Conservation (phyloP, 2,797 vertebrate species). For the Sparidentex hasta region DNA sequence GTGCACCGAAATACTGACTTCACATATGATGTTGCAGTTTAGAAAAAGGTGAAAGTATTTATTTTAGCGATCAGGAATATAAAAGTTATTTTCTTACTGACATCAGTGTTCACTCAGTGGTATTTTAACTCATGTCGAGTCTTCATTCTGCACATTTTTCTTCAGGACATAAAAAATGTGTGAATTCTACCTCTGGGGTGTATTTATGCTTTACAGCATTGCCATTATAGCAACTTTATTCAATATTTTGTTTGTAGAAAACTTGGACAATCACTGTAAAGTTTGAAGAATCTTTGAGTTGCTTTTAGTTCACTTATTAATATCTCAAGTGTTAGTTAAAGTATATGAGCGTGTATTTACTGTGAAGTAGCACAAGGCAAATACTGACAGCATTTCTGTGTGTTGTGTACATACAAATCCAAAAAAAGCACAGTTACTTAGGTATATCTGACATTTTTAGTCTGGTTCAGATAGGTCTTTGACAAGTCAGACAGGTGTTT, state of each 20-base stretch:
- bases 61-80: conserved; percentile 18
- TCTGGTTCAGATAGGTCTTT: conserved; percentile 8
- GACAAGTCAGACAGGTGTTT: background rate
- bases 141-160: conserved; percentile 31
- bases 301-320: conserved; percentile 7
- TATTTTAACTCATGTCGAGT: conserved; percentile 2
- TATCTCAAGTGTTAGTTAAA: conserved; percentile 6
- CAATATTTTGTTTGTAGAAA: background rate
- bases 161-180: conserved; percentile 9
- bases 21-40: conserved; percentile 8
- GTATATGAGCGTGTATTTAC: conserved; percentile 6
- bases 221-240: background rate
- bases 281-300: conserved; percentile 2
- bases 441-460: background rate
- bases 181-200: conserved; percentile 35
- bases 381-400: conserved; percentile 4
- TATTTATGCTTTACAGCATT: conserved; percentile 11
- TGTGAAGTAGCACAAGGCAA: conserved; percentile 14
- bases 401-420: conserved; percentile 7
- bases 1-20: conserved; percentile 1
- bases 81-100: conserved; percentile 32
- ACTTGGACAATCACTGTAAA: conserved; percentile 40
- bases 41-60: background rate
- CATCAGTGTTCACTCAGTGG: background rate
- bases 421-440: conserved; percentile 6